These are phyloP conservation scores for Merops nubicus DNA, from an alignment of 2,113 vertebrate species.

Conservation along the genomic window DNA sequence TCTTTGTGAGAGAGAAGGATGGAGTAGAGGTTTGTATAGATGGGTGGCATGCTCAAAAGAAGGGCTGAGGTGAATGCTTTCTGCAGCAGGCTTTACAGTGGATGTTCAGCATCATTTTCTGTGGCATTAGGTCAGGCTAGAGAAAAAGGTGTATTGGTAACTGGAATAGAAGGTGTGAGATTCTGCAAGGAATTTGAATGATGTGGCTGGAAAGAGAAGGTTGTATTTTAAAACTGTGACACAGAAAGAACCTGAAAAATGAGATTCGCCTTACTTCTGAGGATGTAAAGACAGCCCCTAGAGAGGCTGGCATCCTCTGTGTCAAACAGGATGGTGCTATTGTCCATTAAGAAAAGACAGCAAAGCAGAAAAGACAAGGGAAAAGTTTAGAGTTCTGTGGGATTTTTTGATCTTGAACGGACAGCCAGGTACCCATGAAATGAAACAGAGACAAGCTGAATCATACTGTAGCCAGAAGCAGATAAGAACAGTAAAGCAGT, in stretches of 20 bases:
- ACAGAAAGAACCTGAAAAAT: neutral
- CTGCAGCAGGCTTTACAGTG: neutral
- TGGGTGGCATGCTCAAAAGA: neutral
- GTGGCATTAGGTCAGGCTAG: neutral
- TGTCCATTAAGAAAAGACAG: neutral
- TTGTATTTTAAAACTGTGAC: neutral
- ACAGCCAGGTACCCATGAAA: neutral
- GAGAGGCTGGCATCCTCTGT: neutral
- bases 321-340: neutral
- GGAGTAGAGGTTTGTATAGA: neutral
- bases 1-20: neutral
- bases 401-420: neutral
- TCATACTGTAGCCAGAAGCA: neutral
- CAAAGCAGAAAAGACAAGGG: neutral
- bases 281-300: neutral
- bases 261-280: neutral
- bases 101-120: neutral
- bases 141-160: neutral
- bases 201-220: neutral
- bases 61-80: neutral
- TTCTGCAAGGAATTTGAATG: neutral
- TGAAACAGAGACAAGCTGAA: neutral
- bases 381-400: neutral
- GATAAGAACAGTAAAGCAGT: neutral
- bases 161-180: neutral